Conservation (phyloP, 1,140 invertebrate genomes). For the Dinoponera quadriceps region DNA sequence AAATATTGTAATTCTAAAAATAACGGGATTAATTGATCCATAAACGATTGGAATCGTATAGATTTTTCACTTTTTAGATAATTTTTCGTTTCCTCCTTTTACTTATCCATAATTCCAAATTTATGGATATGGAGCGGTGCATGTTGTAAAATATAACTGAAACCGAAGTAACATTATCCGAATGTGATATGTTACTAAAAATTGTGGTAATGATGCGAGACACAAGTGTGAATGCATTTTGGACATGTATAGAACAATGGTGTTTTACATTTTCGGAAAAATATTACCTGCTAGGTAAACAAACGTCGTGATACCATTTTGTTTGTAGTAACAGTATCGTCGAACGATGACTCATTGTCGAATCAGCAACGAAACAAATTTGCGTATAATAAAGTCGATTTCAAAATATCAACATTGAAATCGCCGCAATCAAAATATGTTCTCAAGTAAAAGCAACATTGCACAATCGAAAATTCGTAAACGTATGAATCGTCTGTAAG, state of each 20-base stretch:
- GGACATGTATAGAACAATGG: neutral
- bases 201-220: slow-evolving; percentile 37
- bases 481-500: neutral
- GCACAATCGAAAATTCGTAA: neutral
- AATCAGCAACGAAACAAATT: slow-evolving; percentile 10
- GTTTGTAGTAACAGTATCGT: slow-evolving; percentile 19
- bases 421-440: neutral
- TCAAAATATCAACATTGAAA: slow-evolving; percentile 15
- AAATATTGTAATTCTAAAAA: slow-evolving; percentile 2
- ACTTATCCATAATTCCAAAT: neutral
- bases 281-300: slow-evolving; percentile 27
- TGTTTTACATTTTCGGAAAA: slow-evolving; percentile 40
- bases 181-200: slow-evolving; percentile 48
- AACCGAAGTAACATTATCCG: slow-evolving; percentile 41
- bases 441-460: slow-evolving; percentile 28
- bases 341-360: slow-evolving; percentile 12
- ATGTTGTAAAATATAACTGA: slow-evolving; percentile 22
- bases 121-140: neutral
- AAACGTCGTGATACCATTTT: slow-evolving; percentile 21
- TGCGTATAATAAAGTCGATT: slow-evolving; percentile 17
- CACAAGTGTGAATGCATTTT: neutral
- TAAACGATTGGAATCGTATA: neutral
- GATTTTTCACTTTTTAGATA: slow-evolving; percentile 1
- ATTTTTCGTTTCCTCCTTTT: slow-evolving; percentile 2
- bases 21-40: neutral